These are phyloP conservation scores for Zhuqinia jingwanae DNA, from an alignment of 2,888 invertebrate species.

Conservation along the genomic window DNA sequence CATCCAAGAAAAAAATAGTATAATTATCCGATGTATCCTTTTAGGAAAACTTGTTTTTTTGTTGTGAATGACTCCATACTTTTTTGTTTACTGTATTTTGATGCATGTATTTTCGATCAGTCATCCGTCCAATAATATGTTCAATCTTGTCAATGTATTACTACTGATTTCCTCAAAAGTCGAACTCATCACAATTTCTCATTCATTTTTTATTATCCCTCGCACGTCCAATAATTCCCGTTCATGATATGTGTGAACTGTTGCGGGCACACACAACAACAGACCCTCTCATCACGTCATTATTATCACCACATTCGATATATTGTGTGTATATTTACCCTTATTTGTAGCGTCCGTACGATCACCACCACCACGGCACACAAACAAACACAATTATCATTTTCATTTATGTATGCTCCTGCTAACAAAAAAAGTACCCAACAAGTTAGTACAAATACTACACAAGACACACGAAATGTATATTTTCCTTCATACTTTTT, in stretches of 20 bases:
- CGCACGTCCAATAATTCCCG: constrained; percentile 44
- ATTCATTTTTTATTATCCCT: constrained; percentile 66
- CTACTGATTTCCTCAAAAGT: neutral
- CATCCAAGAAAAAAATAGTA: too few relatives aligned
- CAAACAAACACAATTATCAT: constrained; percentile 11
- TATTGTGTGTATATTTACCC: neutral
- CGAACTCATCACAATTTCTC: constrained; percentile 47
- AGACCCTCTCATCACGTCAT: neutral
- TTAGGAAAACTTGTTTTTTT: too few relatives aligned
- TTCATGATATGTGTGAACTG: constrained; percentile 21
- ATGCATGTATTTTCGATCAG: too few relatives aligned
- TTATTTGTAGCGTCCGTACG: neutral
- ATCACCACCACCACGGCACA: neutral
- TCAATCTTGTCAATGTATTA: neutral
- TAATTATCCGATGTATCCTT: too few relatives aligned
- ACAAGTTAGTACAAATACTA: neutral
- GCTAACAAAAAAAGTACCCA: neutral
- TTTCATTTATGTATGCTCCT: neutral
- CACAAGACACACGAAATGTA: neutral
- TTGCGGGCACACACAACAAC: neutral
- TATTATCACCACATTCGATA: neutral
- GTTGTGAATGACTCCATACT: too few relatives aligned
- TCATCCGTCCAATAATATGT: too few relatives aligned
- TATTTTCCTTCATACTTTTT: too few relatives aligned
- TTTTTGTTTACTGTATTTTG: too few relatives aligned